Percentiles rank a stretch among this genome's conserved stretches.
Conservation (phyloP, 2,797 vertebrate genomes). For the Fundulus diaphanus region DNA sequence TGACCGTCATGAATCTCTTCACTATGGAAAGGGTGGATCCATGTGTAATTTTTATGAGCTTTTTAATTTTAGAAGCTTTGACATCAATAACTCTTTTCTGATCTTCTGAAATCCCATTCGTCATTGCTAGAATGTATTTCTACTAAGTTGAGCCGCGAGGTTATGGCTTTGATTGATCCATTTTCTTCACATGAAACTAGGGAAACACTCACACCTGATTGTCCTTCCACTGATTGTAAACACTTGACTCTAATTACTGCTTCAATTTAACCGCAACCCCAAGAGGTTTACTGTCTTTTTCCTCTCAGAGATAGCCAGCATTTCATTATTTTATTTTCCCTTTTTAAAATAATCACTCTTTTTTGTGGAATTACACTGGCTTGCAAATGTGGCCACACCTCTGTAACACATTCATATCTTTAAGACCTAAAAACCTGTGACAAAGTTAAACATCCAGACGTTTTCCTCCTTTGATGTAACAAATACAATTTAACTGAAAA, state of each 20-base stretch:
- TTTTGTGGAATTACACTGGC: background rate
- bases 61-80: background rate
- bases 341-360: background rate
- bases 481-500: background rate
- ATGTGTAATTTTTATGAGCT: no score
- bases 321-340: background rate
- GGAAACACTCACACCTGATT: constrained; percentile 3
- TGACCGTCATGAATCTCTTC: background rate
- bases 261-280: constrained; percentile 6
- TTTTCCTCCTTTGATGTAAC: background rate
- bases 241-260: constrained; percentile 9
- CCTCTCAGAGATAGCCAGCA: background rate
- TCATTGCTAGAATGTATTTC: background rate
- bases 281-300: background rate
- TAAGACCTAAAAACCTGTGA: background rate
- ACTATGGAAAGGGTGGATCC: background rate
- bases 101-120: background rate
- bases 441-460: background rate
- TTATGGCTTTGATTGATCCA: background rate
- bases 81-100: background rate
- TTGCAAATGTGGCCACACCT: background rate
- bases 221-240: constrained; percentile 8
- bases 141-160: background rate
- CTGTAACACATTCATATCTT: no score
- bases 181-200: background rate